Evolutionary conservation across 2,888 invertebrate genomes (phyloP).

Genomic region (Drosophila paucipuncta): DNA sequence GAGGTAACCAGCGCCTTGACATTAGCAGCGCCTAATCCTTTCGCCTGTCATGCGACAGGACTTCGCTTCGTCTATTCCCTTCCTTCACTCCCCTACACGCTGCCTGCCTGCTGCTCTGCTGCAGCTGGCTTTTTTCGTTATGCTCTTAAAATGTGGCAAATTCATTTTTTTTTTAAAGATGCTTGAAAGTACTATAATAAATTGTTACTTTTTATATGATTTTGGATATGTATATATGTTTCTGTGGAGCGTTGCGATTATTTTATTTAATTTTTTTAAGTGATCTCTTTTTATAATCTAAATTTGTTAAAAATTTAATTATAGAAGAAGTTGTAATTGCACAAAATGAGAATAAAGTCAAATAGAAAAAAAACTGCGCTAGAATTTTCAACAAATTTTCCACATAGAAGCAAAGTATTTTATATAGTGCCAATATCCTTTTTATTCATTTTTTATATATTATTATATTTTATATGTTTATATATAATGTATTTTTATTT

Average conservation of each 20-base stretch:
- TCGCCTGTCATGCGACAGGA: conserved; percentile 41
- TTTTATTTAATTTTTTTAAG: background rate
- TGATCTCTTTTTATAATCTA: background rate
- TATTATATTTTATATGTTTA: background rate
- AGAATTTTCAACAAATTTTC: background rate
- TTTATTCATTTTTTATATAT: background rate
- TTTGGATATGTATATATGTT: background rate
- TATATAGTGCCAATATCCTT: accelerated
- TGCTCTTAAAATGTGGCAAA: conserved; percentile 3
- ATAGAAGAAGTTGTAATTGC: background rate
- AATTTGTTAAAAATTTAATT: too few relatives aligned
- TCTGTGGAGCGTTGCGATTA: background rate
- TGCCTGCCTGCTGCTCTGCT: conserved; percentile 24
- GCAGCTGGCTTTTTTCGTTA: conserved; percentile 40
- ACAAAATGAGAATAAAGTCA: accelerated
- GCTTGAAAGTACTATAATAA: background rate
- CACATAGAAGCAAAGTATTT: background rate
- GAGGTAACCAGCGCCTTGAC: conserved; percentile 36
- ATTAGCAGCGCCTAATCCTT: conserved; percentile 69
- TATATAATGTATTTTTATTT: background rate
- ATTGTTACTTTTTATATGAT: background rate
- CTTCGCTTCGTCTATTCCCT: conserved; percentile 2
- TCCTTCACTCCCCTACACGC: background rate
- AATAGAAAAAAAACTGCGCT: accelerated
- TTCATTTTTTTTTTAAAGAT: background rate